Conservation (phyloP, 2,888 invertebrate genomes). For the Netelia fuscicornis region DNA sequence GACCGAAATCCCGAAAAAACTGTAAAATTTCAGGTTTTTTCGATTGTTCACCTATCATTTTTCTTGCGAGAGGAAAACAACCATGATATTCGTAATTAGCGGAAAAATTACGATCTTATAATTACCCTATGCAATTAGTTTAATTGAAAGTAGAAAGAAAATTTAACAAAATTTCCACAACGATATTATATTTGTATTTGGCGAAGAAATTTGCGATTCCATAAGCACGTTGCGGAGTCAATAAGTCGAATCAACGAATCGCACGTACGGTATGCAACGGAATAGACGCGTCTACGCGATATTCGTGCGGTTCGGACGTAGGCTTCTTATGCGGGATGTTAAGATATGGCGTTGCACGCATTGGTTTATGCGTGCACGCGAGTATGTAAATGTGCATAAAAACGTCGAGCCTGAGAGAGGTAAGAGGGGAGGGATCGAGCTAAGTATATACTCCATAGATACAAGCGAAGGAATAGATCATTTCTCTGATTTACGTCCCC, state of each 20-base stretch:
- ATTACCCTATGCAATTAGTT: too few species aligned
- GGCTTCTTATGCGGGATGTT: constrained; percentile 39
- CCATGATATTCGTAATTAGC: too few species aligned
- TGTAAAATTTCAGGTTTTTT: neutral
- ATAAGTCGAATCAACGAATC: constrained; percentile 26
- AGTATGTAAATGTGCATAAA: constrained; percentile 13
- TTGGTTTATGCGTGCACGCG: constrained; percentile 42
- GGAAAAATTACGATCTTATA: too few species aligned
- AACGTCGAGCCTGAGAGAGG: neutral
- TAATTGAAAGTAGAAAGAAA: too few species aligned
- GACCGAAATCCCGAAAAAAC: neutral
- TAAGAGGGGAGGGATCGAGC: constrained; percentile 16
- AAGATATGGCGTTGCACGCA: constrained; percentile 19
- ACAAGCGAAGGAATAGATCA: constrained; percentile 61
- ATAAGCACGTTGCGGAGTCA: too few species aligned
- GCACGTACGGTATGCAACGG: constrained; percentile 30
- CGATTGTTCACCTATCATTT: too few species aligned
- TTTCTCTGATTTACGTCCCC: constrained; percentile 64
- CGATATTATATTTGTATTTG: too few species aligned
- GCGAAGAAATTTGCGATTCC: neutral
- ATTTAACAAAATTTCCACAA: too few species aligned
- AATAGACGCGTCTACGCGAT: constrained; percentile 26
- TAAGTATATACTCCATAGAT: constrained; percentile 61
- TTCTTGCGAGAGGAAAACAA: too few species aligned
- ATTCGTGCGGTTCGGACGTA: neutral